phyloP scores from a whole-genome alignment of 2,797 vertebrate species.

The Podargus strigoides region DNA sequence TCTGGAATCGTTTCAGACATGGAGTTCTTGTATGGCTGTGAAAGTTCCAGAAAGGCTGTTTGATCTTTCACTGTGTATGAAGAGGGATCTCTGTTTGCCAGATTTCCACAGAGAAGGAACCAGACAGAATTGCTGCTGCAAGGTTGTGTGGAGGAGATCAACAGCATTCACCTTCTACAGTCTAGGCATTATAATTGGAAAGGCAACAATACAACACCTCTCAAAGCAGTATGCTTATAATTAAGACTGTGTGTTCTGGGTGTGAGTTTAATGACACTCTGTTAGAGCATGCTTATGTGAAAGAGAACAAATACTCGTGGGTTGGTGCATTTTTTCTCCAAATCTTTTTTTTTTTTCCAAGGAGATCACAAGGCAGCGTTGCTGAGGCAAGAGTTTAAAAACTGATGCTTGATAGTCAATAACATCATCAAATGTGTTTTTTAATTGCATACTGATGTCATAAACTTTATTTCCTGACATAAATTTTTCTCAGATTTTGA shows the following conservation, averaged over 20 bases:
- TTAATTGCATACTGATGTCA: not conserved
- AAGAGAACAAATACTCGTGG: not conserved
- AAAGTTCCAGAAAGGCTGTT: not conserved
- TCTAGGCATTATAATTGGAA: not conserved
- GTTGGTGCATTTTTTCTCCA: not conserved
- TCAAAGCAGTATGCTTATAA: not conserved
- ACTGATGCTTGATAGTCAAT: not conserved
- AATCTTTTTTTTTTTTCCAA: not conserved
- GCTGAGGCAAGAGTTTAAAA: not conserved
- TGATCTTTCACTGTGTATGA: not conserved
- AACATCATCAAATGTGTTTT: not conserved
- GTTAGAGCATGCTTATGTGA: not conserved
- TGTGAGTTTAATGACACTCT: not conserved
- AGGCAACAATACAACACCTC: not conserved
- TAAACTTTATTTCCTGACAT: conserved; percentile 3
- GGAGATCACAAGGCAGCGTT: not conserved
- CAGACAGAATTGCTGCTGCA: not conserved
- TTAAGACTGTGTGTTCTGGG: not conserved
- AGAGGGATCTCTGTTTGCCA: not conserved
- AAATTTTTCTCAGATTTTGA: not conserved
- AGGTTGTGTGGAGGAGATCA: not conserved
- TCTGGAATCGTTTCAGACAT: not conserved
- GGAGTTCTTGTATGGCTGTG: not conserved
- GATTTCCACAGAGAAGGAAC: not conserved
- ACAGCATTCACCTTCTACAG: not conserved